Conservation (phyloP, 2,113 vertebrate genomes). For the Mungos mungo region DNA sequence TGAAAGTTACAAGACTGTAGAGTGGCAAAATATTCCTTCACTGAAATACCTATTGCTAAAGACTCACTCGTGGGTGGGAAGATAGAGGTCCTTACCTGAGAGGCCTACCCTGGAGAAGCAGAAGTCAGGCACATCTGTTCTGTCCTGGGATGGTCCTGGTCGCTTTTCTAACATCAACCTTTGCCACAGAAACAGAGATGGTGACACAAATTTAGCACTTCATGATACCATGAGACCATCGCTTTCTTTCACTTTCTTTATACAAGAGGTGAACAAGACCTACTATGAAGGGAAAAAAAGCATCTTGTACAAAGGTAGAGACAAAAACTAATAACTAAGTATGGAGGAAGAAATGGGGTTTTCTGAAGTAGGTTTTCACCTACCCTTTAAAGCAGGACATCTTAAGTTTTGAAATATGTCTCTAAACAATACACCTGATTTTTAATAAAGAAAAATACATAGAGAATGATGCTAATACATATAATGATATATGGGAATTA, state of each 20-base stretch:
- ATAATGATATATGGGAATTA: not conserved
- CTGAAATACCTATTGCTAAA: not conserved
- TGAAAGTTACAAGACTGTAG: not conserved
- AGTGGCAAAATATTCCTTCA: not conserved
- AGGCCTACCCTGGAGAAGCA: not conserved
- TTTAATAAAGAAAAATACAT: not conserved
- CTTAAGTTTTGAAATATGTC: slow-evolving; percentile 20
- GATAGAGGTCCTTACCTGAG: not conserved
- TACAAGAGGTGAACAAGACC: not conserved
- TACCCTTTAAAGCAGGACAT: not conserved
- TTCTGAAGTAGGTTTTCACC: not conserved
- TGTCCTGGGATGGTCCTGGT: not conserved
- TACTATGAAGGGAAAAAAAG: not conserved
- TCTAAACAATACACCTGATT: not conserved
- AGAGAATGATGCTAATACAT: not conserved
- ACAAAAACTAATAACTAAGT: not conserved
- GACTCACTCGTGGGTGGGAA: not conserved
- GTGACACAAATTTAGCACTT: slow-evolving; percentile 31
- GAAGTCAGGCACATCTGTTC: not conserved
- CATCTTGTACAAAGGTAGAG: not conserved
- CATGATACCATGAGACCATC: not conserved
- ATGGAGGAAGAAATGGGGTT: not conserved
- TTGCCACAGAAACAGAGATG: slow-evolving; percentile 55
- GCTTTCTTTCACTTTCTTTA: slow-evolving; percentile 43
- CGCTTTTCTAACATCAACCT: not conserved